phyloP scores from a whole-genome alignment of 2,113 vertebrate genomes.

The Acanthisitta chloris region DNA sequence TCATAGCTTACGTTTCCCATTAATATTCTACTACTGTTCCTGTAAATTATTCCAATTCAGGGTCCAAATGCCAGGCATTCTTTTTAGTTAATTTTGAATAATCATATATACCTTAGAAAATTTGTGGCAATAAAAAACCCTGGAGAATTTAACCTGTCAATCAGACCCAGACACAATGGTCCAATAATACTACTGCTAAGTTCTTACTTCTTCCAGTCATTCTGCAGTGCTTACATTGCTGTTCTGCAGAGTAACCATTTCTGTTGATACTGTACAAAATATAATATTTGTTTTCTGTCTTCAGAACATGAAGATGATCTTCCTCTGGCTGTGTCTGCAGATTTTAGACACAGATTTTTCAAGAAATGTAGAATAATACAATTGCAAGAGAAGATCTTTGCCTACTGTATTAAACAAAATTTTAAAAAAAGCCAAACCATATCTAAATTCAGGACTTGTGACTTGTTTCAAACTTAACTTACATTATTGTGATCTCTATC shows the following conservation, averaged over 20 bases:
- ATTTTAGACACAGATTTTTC: not conserved
- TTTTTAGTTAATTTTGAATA: slow-evolving; percentile 25
- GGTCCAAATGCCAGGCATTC: not conserved
- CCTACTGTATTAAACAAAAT: not conserved
- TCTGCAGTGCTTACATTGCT: not conserved
- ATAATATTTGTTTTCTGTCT: not conserved
- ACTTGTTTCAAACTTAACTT: not conserved
- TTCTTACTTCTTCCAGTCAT: not conserved
- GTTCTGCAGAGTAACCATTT: not conserved
- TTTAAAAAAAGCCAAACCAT: not conserved
- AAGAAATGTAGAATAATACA: not conserved
- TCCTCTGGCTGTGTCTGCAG: not conserved
- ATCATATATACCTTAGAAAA: not conserved
- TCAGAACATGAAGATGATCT: not conserved
- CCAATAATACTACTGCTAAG: not conserved
- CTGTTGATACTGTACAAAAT: not conserved
- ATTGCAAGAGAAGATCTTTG: not conserved
- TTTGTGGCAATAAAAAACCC: not conserved
- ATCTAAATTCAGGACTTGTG: not conserved
- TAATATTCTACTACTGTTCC: not conserved
- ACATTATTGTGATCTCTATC: not conserved
- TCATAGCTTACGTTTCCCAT: slow-evolving; percentile 7
- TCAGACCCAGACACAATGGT: not conserved
- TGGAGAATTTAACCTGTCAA: not conserved
- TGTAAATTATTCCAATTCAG: not conserved